Evolutionary conservation across 2,113 vertebrate species (phyloP).

Genomic region (Stegostoma tigrinum): DNA sequence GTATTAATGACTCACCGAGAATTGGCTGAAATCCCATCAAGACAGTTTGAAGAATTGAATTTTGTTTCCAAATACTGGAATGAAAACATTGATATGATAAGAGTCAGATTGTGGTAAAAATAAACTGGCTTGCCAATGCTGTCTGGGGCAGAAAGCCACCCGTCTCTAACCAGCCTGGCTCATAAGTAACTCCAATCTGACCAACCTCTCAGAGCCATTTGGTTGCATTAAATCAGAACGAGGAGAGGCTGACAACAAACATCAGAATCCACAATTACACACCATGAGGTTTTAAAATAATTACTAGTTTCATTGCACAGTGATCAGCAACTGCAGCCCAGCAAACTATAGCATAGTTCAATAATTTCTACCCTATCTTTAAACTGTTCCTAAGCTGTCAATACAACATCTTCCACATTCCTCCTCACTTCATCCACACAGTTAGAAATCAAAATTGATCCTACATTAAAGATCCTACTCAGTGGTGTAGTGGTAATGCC

Average conservation of each 20-base stretch:
- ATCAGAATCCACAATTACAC: not conserved
- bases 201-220: not conserved
- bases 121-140: not conserved
- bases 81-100: not conserved
- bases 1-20: not conserved
- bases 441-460: not conserved
- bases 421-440: not conserved
- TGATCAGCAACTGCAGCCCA: not conserved
- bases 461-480: not conserved
- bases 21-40: not conserved
- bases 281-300: not conserved
- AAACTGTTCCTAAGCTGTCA: not conserved
- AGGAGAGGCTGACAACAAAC: not conserved
- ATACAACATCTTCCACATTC: not conserved
- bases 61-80: not conserved
- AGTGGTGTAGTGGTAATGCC: too few species aligned
- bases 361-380: slow-evolving; percentile 1
- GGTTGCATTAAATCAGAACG: not conserved
- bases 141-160: not conserved
- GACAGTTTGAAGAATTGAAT: too few species aligned
- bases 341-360: not conserved
- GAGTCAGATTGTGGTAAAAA: not conserved
- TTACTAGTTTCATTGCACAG: not conserved
- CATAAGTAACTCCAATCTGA: not conserved
- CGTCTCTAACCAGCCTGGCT: not conserved